These are phyloP conservation scores for Aurelia coerulea DNA, from an alignment of 30 jellyfish, hydroid and myxozoan genomes.

Conservation along the genomic window DNA sequence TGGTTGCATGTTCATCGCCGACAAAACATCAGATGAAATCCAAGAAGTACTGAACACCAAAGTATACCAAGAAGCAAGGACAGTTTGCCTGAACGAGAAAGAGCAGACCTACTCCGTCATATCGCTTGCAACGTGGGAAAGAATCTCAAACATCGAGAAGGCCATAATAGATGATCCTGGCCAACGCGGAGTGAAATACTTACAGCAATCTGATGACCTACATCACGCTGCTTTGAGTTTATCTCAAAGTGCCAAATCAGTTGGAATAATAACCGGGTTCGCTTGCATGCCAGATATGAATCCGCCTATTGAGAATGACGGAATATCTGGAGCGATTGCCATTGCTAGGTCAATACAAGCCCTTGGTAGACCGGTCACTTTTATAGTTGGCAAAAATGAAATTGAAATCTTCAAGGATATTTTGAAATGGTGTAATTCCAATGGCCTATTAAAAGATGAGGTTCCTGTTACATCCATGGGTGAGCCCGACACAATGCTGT, in stretches of 20 bases:
- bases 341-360: slow-evolving; percentile 86
- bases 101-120: slow-evolving; percentile 59
- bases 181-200: slow-evolving; percentile 57
- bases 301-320: slow-evolving; percentile 91
- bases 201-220: slow-evolving; percentile 60
- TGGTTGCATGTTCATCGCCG: slow-evolving; percentile 85
- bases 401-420: slow-evolving; percentile 34
- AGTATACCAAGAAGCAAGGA: slow-evolving; percentile 75
- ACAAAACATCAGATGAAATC: slow-evolving; percentile 53
- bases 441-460: slow-evolving; percentile 61
- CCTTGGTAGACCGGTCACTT: slow-evolving; percentile 71
- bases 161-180: slow-evolving; percentile 76
- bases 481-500: slow-evolving; percentile 41
- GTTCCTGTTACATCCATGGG: slow-evolving; percentile 50
- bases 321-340: slow-evolving; percentile 85
- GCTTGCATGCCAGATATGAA: slow-evolving; percentile 60
- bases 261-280: slow-evolving; percentile 79
- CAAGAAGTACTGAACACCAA: slow-evolving; percentile 36
- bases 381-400: slow-evolving; percentile 66
- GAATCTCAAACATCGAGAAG: slow-evolving; percentile 40
- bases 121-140: slow-evolving; percentile 53
- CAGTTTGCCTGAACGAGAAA: slow-evolving; percentile 63
- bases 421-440: slow-evolving; percentile 52
- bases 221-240: slow-evolving; percentile 75
- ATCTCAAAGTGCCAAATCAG: slow-evolving; percentile 75